Conservation (phyloP, 2,113 vertebrate genomes). For the Craseonycteris thonglongyai region DNA sequence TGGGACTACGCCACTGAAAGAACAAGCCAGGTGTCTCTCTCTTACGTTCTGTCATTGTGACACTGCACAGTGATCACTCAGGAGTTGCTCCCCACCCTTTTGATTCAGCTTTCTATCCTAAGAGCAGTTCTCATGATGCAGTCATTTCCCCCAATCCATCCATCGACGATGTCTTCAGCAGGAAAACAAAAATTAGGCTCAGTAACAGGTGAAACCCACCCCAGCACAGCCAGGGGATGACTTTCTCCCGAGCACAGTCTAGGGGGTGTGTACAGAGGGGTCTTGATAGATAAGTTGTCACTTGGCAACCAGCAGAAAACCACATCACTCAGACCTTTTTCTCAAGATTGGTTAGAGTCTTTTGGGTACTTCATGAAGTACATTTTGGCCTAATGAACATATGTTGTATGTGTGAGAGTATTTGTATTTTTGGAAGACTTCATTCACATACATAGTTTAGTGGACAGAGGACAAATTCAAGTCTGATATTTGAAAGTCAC, state of each 20-base stretch:
- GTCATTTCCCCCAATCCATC: neutral
- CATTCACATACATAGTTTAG: neutral
- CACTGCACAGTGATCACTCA: neutral
- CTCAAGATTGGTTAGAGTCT: neutral
- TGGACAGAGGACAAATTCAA: neutral
- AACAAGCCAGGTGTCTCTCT: neutral
- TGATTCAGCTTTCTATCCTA: neutral
- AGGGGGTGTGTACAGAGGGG: neutral
- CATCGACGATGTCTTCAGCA: neutral
- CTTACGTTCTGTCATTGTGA: neutral
- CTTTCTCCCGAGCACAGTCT: neutral
- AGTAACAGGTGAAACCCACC: conserved; percentile 28
- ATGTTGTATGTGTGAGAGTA: neutral
- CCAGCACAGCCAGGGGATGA: neutral
- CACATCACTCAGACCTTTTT: neutral
- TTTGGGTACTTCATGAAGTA: neutral
- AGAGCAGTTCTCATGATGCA: neutral
- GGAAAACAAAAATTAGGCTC: neutral
- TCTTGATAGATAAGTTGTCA: neutral
- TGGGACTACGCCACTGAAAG: neutral
- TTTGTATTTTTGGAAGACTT: neutral
- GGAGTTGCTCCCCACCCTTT: neutral
- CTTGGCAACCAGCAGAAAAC: neutral
- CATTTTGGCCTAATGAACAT: neutral
- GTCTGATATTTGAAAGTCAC: neutral